phyloP scores from a whole-genome alignment of 2,113 vertebrate genomes.

The Burhinus oedicnemus region DNA sequence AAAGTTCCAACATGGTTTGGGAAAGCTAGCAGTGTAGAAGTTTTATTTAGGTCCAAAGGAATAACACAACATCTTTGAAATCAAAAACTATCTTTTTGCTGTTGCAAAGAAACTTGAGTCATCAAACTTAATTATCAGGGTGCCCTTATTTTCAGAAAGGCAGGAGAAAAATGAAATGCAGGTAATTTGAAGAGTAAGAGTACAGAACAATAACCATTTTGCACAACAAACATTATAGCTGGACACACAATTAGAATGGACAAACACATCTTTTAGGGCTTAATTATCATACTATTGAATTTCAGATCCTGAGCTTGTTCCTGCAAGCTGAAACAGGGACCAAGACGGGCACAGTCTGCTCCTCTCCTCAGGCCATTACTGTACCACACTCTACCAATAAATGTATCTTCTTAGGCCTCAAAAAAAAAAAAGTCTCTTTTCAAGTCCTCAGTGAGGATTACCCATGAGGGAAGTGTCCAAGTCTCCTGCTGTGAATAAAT shows the following conservation, averaged over 20 bases:
- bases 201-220: background rate
- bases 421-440: background rate
- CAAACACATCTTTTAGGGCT: background rate
- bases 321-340: background rate
- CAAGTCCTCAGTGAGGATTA: background rate
- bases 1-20: background rate
- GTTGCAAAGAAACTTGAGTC: background rate
- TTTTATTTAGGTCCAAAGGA: background rate
- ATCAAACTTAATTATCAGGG: background rate
- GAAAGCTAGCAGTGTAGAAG: background rate
- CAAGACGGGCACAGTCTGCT: background rate
- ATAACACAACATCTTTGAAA: background rate
- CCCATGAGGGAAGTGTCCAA: background rate
- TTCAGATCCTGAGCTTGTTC: background rate
- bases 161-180: background rate
- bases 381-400: background rate
- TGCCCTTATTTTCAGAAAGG: background rate
- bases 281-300: background rate
- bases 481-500: background rate
- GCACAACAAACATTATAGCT: background rate
- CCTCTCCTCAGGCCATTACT: background rate
- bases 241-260: background rate
- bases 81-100: background rate
- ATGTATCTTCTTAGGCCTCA: background rate
- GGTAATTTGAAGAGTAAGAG: background rate